phyloP scores from a whole-genome alignment of 2,113 vertebrate species.

The Tenrec ecaudatus region DNA sequence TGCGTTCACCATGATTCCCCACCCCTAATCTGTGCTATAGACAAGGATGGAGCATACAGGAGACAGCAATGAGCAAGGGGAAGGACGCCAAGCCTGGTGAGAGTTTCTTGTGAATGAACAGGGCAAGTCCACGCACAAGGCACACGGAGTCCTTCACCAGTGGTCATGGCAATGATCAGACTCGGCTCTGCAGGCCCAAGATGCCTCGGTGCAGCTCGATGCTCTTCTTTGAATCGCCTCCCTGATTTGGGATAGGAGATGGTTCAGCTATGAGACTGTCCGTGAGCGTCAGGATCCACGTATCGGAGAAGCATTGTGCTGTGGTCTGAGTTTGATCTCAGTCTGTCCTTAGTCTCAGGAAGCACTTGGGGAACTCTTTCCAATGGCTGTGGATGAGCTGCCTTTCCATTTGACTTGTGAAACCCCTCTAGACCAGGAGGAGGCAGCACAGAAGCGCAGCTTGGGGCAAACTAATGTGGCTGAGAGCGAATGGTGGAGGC shows the following conservation, averaged over 20 bases:
- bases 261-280: no score
- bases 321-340: no score
- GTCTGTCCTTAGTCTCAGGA: neutral
- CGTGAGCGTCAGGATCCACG: no score
- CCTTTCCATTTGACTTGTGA: neutral
- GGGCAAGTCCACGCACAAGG: neutral
- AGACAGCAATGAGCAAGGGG: rapidly evolving
- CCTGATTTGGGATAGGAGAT: no score
- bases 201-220: neutral
- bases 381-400: neutral
- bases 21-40: no score
- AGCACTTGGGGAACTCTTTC: neutral
- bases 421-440: neutral
- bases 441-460: neutral
- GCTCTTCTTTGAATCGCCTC: neutral
- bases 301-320: no score
- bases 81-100: neutral
- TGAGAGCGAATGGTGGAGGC: neutral
- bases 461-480: neutral
- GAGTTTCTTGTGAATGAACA: neutral
- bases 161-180: neutral
- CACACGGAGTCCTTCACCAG: neutral
- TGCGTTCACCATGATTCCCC: neutral
- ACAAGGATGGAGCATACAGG: rapidly evolving
- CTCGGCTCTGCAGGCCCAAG: neutral